Conservation (phyloP, 2,113 vertebrate species). For the Notothenia rossii region DNA sequence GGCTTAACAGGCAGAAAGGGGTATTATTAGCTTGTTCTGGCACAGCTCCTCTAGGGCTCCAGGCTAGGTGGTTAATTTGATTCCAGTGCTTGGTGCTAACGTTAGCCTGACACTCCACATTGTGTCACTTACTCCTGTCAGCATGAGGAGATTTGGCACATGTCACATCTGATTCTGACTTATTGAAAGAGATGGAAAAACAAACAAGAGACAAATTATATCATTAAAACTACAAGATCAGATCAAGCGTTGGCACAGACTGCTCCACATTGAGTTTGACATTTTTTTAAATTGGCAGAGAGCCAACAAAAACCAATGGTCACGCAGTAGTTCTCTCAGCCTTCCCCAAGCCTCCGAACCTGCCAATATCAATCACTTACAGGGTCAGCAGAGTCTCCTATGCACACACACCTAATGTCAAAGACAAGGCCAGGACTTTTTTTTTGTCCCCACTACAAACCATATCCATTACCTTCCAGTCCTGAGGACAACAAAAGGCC, state of each 20-base stretch:
- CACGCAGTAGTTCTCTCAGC: neutral
- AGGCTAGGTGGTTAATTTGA: slow-evolving; percentile 83
- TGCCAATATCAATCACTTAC: slow-evolving; percentile 61
- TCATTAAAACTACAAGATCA: slow-evolving; percentile 17
- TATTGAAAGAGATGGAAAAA: slow-evolving; percentile 28
- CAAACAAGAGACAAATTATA: neutral
- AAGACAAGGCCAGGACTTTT: slow-evolving; percentile 39
- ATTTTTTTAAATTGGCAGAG: slow-evolving; percentile 9
- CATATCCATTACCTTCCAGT: slow-evolving; percentile 55
- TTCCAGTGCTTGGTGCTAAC: slow-evolving; percentile 75
- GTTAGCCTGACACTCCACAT: slow-evolving; percentile 69
- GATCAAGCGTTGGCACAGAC: neutral
- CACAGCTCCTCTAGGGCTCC: slow-evolving; percentile 69
- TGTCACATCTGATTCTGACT: slow-evolving; percentile 63
- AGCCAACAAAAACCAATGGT: slow-evolving; percentile 1
- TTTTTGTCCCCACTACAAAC: slow-evolving; percentile 62
- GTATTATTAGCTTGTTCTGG: slow-evolving; percentile 81
- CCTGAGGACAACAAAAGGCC: slow-evolving; percentile 63
- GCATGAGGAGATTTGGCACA: slow-evolving; percentile 59
- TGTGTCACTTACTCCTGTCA: slow-evolving; percentile 67
- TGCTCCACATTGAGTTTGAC: neutral
- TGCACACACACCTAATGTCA: slow-evolving; percentile 39
- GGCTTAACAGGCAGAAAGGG: slow-evolving; percentile 45
- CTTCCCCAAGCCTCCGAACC: slow-evolving; percentile 16
- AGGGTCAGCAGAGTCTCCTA: slow-evolving; percentile 40